Evolutionary conservation across 2,888 invertebrate species (phyloP).

Genomic region (Unio delphinus): DNA sequence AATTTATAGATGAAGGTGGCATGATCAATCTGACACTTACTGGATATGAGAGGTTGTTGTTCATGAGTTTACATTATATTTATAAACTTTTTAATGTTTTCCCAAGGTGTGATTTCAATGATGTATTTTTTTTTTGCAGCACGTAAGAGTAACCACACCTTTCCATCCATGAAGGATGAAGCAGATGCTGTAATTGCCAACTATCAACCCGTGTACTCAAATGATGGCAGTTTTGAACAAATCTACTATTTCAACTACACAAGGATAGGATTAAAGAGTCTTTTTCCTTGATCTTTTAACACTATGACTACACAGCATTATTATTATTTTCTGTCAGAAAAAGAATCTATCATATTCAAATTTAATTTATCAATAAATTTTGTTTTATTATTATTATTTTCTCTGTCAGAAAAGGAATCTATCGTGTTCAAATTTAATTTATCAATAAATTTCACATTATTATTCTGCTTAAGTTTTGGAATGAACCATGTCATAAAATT

Average conservation of each 20-base stretch:
- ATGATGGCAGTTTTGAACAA: conserved; percentile 44
- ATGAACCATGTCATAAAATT: no score
- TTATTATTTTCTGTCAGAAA: no score
- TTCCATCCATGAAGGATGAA: conserved; percentile 41
- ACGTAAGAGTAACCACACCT: conserved; percentile 56
- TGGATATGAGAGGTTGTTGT: background rate
- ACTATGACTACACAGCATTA: no score
- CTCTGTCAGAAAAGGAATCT: no score
- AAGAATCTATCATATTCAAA: no score
- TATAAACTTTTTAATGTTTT: background rate
- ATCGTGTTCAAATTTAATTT: no score
- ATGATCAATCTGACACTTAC: no score
- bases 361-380: no score
- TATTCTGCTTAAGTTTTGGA: no score
- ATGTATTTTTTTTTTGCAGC: conserved; percentile 39
- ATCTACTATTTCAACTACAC: conserved; percentile 52
- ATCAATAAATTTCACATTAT: no score
- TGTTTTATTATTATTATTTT: no score
- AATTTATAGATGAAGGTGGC: no score
- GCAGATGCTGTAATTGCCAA: conserved; percentile 52
- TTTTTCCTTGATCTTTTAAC: background rate
- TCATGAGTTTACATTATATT: background rate
- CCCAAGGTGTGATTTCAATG: background rate
- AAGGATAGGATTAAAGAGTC: background rate
- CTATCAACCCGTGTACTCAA: conserved; percentile 43